Conservation (phyloP, 2,113 vertebrate genomes). For the Tinamus guttatus region DNA sequence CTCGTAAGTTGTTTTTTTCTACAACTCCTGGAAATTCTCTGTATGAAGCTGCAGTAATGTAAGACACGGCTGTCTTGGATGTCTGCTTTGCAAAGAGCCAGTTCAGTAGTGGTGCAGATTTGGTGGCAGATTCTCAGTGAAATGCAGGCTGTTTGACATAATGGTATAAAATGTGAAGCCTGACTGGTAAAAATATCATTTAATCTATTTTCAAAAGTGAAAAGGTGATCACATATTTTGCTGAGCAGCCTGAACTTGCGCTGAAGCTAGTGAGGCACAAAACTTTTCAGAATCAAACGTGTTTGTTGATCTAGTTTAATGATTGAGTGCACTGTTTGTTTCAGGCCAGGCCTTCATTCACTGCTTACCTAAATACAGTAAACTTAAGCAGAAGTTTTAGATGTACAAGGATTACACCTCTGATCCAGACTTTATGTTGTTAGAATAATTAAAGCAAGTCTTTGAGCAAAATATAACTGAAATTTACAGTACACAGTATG, state of each 20-base stretch:
- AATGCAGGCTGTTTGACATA: neutral
- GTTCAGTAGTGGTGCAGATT: neutral
- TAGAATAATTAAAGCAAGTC: neutral
- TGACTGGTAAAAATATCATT: neutral
- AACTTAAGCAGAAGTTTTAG: neutral
- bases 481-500: neutral
- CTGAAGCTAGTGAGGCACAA: neutral
- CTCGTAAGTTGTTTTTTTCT: slow-evolving; percentile 14
- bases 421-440: neutral
- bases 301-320: neutral
- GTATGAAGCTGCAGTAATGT: neutral
- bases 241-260: fast-evolving
- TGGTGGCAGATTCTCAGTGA: neutral
- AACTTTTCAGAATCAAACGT: neutral
- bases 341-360: neutral
- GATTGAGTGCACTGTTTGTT: neutral
- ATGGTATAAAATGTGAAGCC: neutral
- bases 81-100: neutral
- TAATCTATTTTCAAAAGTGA: neutral
- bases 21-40: neutral
- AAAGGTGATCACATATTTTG: neutral
- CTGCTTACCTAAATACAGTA: neutral
- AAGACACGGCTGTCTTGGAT: neutral
- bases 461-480: neutral
- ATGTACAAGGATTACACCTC: neutral